Evolutionary conservation across 2,113 vertebrate genomes (phyloP), one percentile per base, ranked within the genome.

Genomic region (Spermophilus dauricus): DNA sequence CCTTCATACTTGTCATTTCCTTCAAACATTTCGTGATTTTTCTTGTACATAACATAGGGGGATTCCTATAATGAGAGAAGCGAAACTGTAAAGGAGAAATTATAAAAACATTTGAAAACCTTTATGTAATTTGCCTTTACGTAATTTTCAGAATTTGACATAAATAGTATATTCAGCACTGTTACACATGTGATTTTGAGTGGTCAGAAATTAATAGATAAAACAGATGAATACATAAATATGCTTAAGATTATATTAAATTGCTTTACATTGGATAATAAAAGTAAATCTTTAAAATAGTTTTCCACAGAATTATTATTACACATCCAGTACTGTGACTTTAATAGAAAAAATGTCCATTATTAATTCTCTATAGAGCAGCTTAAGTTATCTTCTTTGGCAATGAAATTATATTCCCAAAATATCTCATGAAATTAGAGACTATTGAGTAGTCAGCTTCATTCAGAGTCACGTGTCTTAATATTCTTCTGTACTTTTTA

Each of bases 21-120:
- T 98, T 99, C 99, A 97, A 99, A 99, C 95, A 99, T 98, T 98
- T 99, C 99, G 98, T 99, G 99, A 99, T 99, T 99, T 99, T 99
- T 99, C 99, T 99, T 99, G 98, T 99, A 99, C 99, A 99, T 99
- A 98, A 99, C 99, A 96, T 99, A 99, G 83, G 99, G 99, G 95
- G 99, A 99, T 99, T 99, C 99, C 99, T 99, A 99, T 98, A 99
- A 99, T 98, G 98, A 98, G 99, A 99, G 98, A 99, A 99, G 97
- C 89, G 98, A 83, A 98, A 98, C 98, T 99, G 98, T 99, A 98
- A 99, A 99, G 98, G 98, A 98, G 98, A 98, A 98, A 97, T 96
- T 97, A 95, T 90, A 97, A 90, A 45, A 86, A 53, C 95, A 97
- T 98, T 97, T 87, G 88, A 97, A 97, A 97, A 94, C 75, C 70